A percentile compares a stretch with the other conserved stretches of the same genome.
These are phyloP conservation scores for Lophochroa leadbeateri DNA, from an alignment of 2,113 vertebrate genomes.

Conservation along the genomic window DNA sequence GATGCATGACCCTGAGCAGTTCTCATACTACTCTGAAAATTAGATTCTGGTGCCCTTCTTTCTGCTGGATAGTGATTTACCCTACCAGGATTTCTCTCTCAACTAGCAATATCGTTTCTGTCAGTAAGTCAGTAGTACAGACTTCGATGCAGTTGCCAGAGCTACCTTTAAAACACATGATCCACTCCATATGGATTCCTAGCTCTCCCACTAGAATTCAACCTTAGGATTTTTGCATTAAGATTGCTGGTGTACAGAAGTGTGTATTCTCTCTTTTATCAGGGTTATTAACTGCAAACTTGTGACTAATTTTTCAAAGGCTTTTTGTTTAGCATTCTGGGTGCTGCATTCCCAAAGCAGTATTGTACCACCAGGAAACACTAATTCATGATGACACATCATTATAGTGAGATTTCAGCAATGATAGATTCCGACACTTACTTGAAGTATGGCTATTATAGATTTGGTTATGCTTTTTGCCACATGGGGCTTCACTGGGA, in stretches of 20 bases:
- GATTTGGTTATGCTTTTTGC: background rate
- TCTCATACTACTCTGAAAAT: rapidly evolving
- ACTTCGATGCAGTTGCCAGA: background rate
- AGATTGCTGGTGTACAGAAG: background rate
- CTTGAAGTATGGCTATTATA: background rate
- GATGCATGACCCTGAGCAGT: background rate
- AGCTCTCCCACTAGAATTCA: background rate
- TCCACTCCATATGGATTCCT: background rate
- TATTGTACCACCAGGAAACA: background rate
- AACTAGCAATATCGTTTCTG: background rate
- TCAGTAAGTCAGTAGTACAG: background rate
- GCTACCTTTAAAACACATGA: background rate
- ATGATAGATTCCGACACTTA: background rate
- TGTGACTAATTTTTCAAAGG: background rate
- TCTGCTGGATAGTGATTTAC: background rate
- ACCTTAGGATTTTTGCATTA: background rate
- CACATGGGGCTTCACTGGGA: background rate
- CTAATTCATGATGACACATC: background rate
- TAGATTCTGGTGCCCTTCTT: background rate
- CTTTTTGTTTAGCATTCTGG: background rate
- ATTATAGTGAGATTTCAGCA: background rate
- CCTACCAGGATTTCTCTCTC: background rate
- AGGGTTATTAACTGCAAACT: background rate
- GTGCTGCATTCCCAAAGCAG: background rate
- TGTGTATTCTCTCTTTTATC: background rate